Percentiles rank a stretch among this genome's conserved stretches.
These are phyloP conservation scores for Acrocyrtus sp. DNA, from an alignment of 2,888 invertebrate genomes.

Conservation along the genomic window DNA sequence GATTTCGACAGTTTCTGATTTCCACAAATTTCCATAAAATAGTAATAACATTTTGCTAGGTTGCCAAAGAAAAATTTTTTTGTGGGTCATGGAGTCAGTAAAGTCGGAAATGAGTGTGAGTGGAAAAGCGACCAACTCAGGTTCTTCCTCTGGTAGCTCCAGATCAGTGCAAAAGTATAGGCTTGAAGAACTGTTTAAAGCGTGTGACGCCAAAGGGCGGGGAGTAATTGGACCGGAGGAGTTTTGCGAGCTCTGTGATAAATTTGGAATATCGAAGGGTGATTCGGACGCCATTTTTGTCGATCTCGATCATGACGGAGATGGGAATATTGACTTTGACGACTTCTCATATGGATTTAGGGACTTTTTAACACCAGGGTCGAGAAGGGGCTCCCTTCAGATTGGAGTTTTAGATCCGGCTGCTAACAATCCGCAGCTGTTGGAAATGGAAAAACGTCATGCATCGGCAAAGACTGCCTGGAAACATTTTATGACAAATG, in stretches of 20 bases:
- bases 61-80: too few species aligned
- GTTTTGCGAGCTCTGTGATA: slow-evolving; percentile 68
- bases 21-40: too few species aligned
- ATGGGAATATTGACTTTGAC: slow-evolving; percentile 69
- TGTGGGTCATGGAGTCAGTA: too few species aligned
- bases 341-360: slow-evolving; percentile 70
- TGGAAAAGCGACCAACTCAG: too few species aligned
- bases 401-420: slow-evolving; percentile 44
- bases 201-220: slow-evolving; percentile 67
- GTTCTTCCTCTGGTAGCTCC: too few species aligned
- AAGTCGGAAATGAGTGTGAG: too few species aligned
- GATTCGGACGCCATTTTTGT: slow-evolving; percentile 69
- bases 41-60: too few species aligned
- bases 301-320: slow-evolving; percentile 70
- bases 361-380: slow-evolving; percentile 65
- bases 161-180: too few species aligned
- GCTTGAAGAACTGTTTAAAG: slow-evolving; percentile 67
- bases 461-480: slow-evolving; percentile 65
- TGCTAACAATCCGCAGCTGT: slow-evolving; percentile 42
- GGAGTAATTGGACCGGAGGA: slow-evolving; percentile 69
- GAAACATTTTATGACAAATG: slow-evolving; percentile 65
- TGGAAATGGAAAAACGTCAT: slow-evolving; percentile 63
- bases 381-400: slow-evolving; percentile 62
- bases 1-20: too few species aligned
- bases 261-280: slow-evolving; percentile 66